Base-by-base conservation (phyloP, 2,113 vertebrate species). In the Ariopsis seemanni region DNA sequence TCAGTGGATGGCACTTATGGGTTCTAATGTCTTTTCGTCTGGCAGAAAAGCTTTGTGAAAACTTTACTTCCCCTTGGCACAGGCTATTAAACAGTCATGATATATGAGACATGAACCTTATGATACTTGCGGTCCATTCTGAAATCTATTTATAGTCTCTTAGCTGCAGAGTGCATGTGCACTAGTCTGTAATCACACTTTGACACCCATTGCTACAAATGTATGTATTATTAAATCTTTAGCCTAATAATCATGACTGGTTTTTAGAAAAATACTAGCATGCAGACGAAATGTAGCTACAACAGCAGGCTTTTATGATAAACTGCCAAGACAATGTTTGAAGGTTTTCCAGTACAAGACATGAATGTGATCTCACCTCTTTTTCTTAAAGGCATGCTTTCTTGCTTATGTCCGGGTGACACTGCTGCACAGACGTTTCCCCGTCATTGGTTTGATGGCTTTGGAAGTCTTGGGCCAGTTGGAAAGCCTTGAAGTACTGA, bases 301-400 rank as follows among this genome's bases (percentile, higher is more conserved):
- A 7, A 52, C 63, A 58, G 2, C 25, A 57, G 25, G 52, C 50
- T 12, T n/a, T 84, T 72, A 60, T 34, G 20, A 53, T 34, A n/a
- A 25, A 69, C 27, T 30, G 9, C 48, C 27, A 83, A 77, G 20
- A 83, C 25, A 48, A 58, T 25, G 1, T 69, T 71, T 58, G 11
- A 5, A 11, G 2, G 10, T 75, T 52, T 18, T 25, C 18, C 30
- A 57, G n/a, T n/a, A 67, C 75, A 75, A 30, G n/a, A 7, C 52
- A 53, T 12, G 18, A 72, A 22, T 14, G 67, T 7, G 12, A 53
- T 90, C 94, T 95, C 91, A 95, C 95, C 95, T 94, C 92, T 93
- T 91, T 92, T 95, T 82, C 93, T 94, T 86, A 95, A 92, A 89
- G 93, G 93, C 95, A 95, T 95, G 84, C 90, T 92, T 89, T 87